A percentile compares a stretch with the other conserved stretches of the same genome.
These are phyloP conservation scores for Anoplophora glabripennis DNA, from an alignment of 1,140 invertebrate genomes.

Conservation along the genomic window DNA sequence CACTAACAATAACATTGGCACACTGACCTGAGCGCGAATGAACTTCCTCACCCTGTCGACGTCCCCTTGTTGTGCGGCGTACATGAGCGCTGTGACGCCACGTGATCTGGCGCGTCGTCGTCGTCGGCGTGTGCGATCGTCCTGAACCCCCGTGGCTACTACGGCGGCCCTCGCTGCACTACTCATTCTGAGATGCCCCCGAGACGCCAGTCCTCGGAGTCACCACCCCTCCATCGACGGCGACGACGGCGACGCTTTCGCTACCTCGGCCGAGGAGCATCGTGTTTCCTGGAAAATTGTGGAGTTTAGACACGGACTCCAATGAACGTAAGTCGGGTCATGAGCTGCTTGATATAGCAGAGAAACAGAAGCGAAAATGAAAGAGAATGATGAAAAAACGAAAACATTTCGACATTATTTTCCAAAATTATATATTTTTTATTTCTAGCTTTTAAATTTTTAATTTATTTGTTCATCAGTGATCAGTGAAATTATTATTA, in stretches of 20 bases:
- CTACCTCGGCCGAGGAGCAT: background rate
- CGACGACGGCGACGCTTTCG: conserved; percentile 16
- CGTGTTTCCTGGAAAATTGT: background rate
- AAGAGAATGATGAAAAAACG: too few species aligned
- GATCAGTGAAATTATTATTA: too few species aligned
- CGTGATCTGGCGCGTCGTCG: conserved; percentile 3
- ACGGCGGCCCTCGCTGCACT: conserved; percentile 13
- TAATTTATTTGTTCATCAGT: too few species aligned
- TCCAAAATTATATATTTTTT: too few species aligned
- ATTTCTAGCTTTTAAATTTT: too few species aligned
- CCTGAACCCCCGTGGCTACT: background rate
- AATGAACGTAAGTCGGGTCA: background rate
- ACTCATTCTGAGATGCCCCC: conserved; percentile 17
- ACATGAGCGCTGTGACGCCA: conserved; percentile 70
- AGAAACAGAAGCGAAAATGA: background rate
- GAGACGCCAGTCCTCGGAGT: conserved; percentile 8
- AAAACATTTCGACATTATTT: too few species aligned
- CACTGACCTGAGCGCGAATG: conserved; percentile 43
- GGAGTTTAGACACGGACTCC: background rate
- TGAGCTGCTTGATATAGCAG: background rate
- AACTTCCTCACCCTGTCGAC: conserved; percentile 52
- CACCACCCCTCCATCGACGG: conserved; percentile 19
- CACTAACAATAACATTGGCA: background rate
- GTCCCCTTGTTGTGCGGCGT: conserved; percentile 80
- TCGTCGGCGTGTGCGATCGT: too few species aligned